phyloP scores from a whole-genome alignment of 2,797 vertebrate genomes.

The Scarus forsteni region DNA sequence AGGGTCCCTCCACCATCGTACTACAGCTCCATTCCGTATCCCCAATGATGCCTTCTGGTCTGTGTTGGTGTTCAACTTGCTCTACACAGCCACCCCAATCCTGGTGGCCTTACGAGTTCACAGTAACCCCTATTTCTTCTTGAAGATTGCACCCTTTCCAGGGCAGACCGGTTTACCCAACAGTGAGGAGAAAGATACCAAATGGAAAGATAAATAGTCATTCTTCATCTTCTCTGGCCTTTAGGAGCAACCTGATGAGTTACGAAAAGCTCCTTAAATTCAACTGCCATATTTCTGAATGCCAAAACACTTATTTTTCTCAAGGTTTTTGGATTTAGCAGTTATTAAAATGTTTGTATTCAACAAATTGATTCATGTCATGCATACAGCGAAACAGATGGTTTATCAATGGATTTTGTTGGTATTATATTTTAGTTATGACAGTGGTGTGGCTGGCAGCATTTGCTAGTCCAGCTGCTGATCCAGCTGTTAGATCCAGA shows the following conservation, averaged over 20 bases:
- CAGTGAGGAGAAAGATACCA: constrained; percentile 84
- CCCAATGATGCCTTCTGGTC: constrained; percentile 80
- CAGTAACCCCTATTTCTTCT: constrained; percentile 86
- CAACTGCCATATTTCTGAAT: constrained; percentile 48
- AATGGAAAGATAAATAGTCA: constrained; percentile 76
- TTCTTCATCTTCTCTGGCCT: constrained; percentile 23
- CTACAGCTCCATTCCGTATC: constrained; percentile 88
- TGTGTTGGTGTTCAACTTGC: constrained; percentile 84
- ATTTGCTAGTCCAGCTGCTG: neutral
- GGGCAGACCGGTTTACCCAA: constrained; percentile 72
- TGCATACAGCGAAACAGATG: constrained; percentile 4
- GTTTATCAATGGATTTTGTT: neutral
- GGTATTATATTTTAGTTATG: neutral
- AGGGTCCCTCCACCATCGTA: constrained; percentile 88
- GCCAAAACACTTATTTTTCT: constrained; percentile 65
- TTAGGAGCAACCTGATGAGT: constrained; percentile 47
- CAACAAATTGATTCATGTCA: neutral
- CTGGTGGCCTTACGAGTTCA: constrained; percentile 87
- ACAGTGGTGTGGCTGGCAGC: neutral
- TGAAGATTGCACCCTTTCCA: constrained; percentile 60
- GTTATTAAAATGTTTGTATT: constrained; percentile 41
- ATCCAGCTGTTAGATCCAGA: neutral
- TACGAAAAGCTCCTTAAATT: constrained; percentile 38
- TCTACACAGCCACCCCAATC: constrained; percentile 83
- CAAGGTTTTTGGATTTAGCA: constrained; percentile 22